phyloP scores from a whole-genome alignment of 2,888 invertebrate genomes.

The Ormyrus thymus region DNA sequence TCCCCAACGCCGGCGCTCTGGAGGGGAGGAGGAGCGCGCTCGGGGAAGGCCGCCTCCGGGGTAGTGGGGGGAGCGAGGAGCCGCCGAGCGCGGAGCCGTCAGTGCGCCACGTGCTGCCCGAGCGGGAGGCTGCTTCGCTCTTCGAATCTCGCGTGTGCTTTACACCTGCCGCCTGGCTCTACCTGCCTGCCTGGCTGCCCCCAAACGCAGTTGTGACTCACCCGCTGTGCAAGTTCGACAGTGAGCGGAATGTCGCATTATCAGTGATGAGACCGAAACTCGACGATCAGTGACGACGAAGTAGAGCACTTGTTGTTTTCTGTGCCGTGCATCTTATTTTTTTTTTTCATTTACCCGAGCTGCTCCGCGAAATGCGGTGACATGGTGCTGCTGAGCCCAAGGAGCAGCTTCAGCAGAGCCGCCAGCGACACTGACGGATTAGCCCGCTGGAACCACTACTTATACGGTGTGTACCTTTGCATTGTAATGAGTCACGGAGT shows the following conservation, averaged over 20 bases:
- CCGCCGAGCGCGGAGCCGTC: conserved; percentile 70
- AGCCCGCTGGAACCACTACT: conserved; percentile 70
- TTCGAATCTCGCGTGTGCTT: conserved; percentile 1
- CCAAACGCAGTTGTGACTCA: neutral
- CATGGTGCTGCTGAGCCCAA: conserved; percentile 51
- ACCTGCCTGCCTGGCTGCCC: neutral
- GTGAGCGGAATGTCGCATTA: neutral
- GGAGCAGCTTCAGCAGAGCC: conserved; percentile 12
- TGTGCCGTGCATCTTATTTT: too few species aligned
- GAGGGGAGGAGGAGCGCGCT: conserved; percentile 55
- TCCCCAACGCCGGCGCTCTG: conserved; percentile 3
- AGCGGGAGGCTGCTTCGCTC: conserved; percentile 68
- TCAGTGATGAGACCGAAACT: too few species aligned
- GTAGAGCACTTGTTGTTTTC: too few species aligned
- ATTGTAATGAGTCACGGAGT: neutral
- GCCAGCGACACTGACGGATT: conserved; percentile 64
- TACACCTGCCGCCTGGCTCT: neutral
- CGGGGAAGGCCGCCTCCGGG: conserved; percentile 41
- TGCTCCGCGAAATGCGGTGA: conserved; percentile 36
- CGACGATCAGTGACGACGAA: too few species aligned
- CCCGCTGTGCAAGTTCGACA: neutral
- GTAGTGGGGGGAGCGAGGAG: conserved; percentile 64
- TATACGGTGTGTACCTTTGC: conserved; percentile 51
- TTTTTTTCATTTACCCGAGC: too few species aligned
- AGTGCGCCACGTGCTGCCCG: conserved; percentile 75